These are phyloP conservation scores for Coregonus sp. DNA, from an alignment of 2,797 vertebrate genomes.

Conservation along the genomic window DNA sequence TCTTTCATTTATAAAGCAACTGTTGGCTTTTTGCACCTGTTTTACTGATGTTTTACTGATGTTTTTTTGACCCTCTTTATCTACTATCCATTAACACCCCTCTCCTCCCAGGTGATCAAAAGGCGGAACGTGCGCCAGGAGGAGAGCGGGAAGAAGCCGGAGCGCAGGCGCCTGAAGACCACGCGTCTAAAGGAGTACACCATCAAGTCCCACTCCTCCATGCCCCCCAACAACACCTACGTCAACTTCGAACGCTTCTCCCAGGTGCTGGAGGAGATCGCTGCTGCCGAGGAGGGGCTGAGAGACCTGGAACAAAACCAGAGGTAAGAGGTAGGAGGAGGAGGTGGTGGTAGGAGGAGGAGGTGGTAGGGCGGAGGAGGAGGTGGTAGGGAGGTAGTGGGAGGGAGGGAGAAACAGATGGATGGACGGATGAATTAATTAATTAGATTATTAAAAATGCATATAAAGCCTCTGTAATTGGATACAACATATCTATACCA, in stretches of 20 bases:
- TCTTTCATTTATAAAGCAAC: too few relatives aligned
- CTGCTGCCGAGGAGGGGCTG: slow-evolving; percentile 86
- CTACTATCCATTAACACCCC: background rate
- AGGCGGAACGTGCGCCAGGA: slow-evolving; percentile 90
- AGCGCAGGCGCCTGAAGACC: slow-evolving; percentile 93
- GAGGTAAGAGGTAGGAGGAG: slow-evolving; percentile 38
- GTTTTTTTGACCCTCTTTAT: too few relatives aligned
- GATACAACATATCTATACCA: background rate
- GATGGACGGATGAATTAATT: background rate
- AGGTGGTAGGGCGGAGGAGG: too few relatives aligned
- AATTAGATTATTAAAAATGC: background rate
- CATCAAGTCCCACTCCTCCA: slow-evolving; percentile 98
- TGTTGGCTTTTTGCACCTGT: too few relatives aligned
- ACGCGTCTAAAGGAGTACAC: slow-evolving; percentile 98
- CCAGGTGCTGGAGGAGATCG: slow-evolving; percentile 92
- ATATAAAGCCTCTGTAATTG: background rate
- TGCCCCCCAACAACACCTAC: slow-evolving; percentile 98
- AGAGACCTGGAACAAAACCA: slow-evolving; percentile 87
- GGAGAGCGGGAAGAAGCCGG: slow-evolving; percentile 85
- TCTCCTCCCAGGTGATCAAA: slow-evolving; percentile 86
- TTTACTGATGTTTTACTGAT: too few relatives aligned
- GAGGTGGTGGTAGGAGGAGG: too few relatives aligned
- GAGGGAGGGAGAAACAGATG: background rate
- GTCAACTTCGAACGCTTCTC: slow-evolving; percentile 98
- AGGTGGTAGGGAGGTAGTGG: too few relatives aligned